Base-by-base conservation (phyloP, 1,140 invertebrate species). In the Apis florea region DNA sequence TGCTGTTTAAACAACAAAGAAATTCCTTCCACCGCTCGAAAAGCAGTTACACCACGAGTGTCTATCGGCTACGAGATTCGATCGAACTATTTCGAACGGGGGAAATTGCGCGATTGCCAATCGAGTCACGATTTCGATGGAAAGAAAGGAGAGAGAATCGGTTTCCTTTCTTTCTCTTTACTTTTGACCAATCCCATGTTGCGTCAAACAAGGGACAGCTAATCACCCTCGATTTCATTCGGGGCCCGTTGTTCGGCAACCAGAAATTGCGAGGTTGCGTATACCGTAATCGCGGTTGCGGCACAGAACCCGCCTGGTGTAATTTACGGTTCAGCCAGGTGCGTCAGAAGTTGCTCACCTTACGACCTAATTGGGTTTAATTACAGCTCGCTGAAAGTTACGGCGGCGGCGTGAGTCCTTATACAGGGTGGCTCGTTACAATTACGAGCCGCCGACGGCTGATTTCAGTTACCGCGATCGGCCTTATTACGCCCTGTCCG, bases 331-430 rank as follows among this genome's bases (percentile, higher is more conserved):
- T 64, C 82, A 78, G 79, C 82, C 85, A 85, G 83, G 83, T 85
- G 86, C 85, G 85, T 87, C 85, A 83, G 79, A 76, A 87, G 83
- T 85, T 85, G 79, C 86, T 88, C 85, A 87, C 85, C 86, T 88
- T 88, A 87, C 79, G 83, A 88, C 79, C 83, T 87, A 87, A 88
- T 88, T 87, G 86, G 83, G 68, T 87, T 88, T 88, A 88, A 88
- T 88, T 88, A 85, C 79, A 88, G 26, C 85, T 73, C 56, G 59
- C 79, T 80, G 68, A 83, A 87, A 87, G 71, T 88, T 88, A 88
- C 79, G 83, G 58, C 70, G 61, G 47, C 64, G 70, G 17, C 66
- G 73, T 79, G 53, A 69, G 72, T 71, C 47, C 49, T 24, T 69
- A 56, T 31, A 26, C 64, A 70, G 75, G 80, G 71, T 83, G 61